Evolutionary conservation across 2,888 invertebrate species (phyloP), one percentile per base, ranked within the genome.

Genomic region (Philopedon plagiatum): DNA sequence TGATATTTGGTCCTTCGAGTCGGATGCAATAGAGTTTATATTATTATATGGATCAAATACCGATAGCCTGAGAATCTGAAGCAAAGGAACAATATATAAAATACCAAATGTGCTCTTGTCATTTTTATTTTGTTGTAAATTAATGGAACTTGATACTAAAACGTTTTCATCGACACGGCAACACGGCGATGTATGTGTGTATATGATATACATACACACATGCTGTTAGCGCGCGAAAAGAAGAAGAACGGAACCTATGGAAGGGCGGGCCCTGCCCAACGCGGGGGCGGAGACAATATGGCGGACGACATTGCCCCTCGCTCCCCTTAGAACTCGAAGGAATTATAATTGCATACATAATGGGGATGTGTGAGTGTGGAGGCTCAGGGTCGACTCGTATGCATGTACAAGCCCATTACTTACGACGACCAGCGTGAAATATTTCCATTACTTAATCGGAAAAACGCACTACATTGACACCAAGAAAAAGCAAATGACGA

Each of bases 341-440:
- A 75, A 75, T 75, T 75, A 75, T 75, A 75, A 75, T 75, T 75
- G 75, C 75, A 75, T 75, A 73, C 67, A 60, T 72, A 73, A 75
- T 73, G 46, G 72, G 69, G 70, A 71, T 74, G 57, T 74, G 74
- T 71, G 74, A 65, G 71, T 71, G 71, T 71, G 54, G 54, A 41
- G 21, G 11, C 5, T 13, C 58, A 58, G 21, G 13, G 58, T 41
- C 58, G 58, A 58, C 58, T 58, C 58, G 58, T 58, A 11, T 54
- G 18, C 18, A 8, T 18, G 29, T 1, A 3, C 18, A 46, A n/a
- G 21, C 15, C 5, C n/a, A 39, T 39, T 15, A n/a, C n/a, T n/a
- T n/a, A n/a, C n/a, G n/a, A n/a, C n/a, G n/a, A n/a, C n/a, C n/a
- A n/a, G n/a, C n/a, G n/a, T n/a, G n/a, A n/a, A n/a, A n/a, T n/a